Evolutionary conservation across 2,888 invertebrate species (phyloP), one percentile per base, ranked within the genome.

Genomic region (Lampropteryx suffumata): DNA sequence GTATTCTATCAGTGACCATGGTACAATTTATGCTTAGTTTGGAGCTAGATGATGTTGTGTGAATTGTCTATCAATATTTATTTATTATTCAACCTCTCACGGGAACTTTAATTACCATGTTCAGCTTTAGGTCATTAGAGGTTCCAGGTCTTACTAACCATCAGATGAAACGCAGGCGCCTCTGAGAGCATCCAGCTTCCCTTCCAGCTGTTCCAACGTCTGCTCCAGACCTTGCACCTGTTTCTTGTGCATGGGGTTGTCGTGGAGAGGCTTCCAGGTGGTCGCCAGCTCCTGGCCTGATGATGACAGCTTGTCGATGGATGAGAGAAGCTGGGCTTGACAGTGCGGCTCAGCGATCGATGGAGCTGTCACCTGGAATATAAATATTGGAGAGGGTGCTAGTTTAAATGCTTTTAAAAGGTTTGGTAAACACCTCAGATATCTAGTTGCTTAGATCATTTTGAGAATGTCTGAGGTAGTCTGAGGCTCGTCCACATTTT

Each of bases 331-430:
- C 0, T 60, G 53, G 0, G 57, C 44, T 30, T 65, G 68, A 51
- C 78, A 77, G 2, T 55, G 47, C 0, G 65, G 51, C 1, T 70
- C 55, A 0, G 40, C 27, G 3, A 76, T 69, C 3, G 66, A 64
- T 3, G 67, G 48, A 0, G 70, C 68, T 32, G 74, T 72, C 39
- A 76, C 46, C 78, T 78, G 55, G 32, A 32, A 3, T 7, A 10
- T 7, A 2, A 33, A 5, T 13, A 12, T 3, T 6, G 6, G 3
- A 24, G 7, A 6, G 24, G 7, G 17, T 24, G 6, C 3, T 24
- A 6, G 7, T 5, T 24, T 3, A 17, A 17, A 17, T 3, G 4
- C 17, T 17, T n/a, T n/a, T n/a, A n/a, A n/a, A n/a, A n/a, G n/a
- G n/a, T n/a, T n/a, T n/a, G n/a, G n/a, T n/a, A n/a, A n/a, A n/a